phyloP scores from a whole-genome alignment of 1,140 invertebrate species.

The Solenopsis invicta region DNA sequence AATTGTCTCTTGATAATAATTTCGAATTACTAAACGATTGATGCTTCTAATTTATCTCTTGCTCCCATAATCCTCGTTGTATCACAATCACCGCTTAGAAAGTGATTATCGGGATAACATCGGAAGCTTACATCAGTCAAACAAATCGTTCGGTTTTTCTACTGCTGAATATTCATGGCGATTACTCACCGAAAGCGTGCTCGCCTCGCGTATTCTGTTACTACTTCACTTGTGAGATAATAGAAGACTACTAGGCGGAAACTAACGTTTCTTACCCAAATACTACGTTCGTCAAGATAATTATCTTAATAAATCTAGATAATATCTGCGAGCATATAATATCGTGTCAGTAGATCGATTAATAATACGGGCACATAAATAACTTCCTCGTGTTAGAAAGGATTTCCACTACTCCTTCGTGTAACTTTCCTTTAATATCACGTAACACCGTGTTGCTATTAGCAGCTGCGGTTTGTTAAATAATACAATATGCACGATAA shows the following conservation, averaged over 20 bases:
- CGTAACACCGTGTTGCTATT: conserved; percentile 19
- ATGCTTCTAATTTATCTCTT: neutral
- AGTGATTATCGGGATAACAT: conserved; percentile 25
- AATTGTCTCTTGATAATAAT: too few species aligned
- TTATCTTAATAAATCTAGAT: conserved; percentile 21
- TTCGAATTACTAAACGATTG: conserved; percentile 6
- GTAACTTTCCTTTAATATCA: conserved; percentile 47
- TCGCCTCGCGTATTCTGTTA: conserved; percentile 3
- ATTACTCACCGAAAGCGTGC: conserved; percentile 13
- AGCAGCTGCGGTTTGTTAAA: conserved; percentile 8
- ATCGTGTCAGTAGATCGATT: conserved; percentile 37
- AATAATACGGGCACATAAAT: conserved; percentile 37
- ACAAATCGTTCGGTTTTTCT: conserved; percentile 21
- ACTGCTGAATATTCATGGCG: conserved; percentile 28
- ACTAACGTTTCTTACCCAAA: neutral
- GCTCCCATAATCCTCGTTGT: neutral
- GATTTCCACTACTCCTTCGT: conserved; percentile 45
- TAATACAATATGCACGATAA: conserved; percentile 14
- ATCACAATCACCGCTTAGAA: neutral
- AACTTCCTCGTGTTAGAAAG: conserved; percentile 59
- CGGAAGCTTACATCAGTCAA: conserved; percentile 20
- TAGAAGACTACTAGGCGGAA: neutral
- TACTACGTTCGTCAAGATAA: neutral
- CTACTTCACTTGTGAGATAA: neutral
- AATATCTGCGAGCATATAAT: conserved; percentile 19